phyloP scores from a whole-genome alignment of 1,140 invertebrate species.

The Caenorhabditis remanei region DNA sequence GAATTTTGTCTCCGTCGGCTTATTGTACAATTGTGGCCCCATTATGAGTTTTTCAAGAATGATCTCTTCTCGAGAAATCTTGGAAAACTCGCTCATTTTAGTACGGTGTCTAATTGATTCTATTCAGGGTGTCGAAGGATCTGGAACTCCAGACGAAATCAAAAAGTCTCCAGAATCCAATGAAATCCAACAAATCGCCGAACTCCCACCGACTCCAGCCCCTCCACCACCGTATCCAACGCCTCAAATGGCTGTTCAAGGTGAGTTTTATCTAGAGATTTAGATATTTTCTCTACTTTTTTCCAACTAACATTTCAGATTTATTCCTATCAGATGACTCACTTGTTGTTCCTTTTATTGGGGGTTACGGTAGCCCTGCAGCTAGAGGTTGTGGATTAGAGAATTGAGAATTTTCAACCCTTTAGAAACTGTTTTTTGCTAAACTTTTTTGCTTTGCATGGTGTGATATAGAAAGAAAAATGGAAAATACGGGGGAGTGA shows the following conservation, averaged over 20 bases:
- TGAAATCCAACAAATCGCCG: not conserved
- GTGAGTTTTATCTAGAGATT: not conserved
- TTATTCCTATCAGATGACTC: conserved; percentile 39
- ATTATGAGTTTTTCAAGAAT: not conserved
- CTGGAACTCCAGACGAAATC: conserved; percentile 44
- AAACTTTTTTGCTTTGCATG: not conserved
- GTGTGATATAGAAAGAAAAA: not conserved
- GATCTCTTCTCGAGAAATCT: not conserved
- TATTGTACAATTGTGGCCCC: not conserved
- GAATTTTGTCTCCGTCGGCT: not conserved
- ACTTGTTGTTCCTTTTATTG: conserved; percentile 50
- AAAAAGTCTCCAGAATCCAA: conserved; percentile 24
- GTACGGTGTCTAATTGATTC: not conserved
- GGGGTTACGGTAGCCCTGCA: conserved; percentile 45
- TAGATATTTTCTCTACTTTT: too few species aligned
- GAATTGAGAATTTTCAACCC: not conserved
- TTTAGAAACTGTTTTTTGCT: not conserved
- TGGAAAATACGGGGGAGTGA: not conserved
- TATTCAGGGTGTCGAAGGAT: conserved; percentile 54
- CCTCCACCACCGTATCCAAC: conserved; percentile 62
- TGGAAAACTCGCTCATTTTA: not conserved
- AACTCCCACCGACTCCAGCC: conserved; percentile 60
- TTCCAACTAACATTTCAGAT: not conserved
- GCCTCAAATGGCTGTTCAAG: conserved; percentile 33
- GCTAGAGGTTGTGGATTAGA: conserved; percentile 34